Percentiles rank a stretch among this genome's conserved stretches.
phyloP scores from a whole-genome alignment of 1,140 invertebrate species.

The Trigoniulus corallinus region DNA sequence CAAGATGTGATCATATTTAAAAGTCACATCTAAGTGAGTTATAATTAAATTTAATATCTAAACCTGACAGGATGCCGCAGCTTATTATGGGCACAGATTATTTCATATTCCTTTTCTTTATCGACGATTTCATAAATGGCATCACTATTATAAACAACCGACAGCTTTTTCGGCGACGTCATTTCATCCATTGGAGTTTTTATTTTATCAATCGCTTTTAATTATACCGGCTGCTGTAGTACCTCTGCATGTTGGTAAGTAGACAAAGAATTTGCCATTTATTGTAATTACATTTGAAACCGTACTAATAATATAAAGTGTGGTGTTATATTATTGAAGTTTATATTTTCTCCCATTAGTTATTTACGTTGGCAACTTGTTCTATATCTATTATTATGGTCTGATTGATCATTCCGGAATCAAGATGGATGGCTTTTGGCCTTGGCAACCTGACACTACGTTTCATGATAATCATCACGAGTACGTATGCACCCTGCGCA shows the following conservation, averaged over 20 bases:
- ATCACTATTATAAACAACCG: slow-evolving; percentile 20
- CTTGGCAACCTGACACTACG: slow-evolving; percentile 53
- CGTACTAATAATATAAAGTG: not conserved
- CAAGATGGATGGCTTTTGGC: slow-evolving; percentile 51
- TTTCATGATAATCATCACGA: slow-evolving; percentile 63
- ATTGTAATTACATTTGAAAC: too few species aligned
- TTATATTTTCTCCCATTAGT: slow-evolving; percentile 30
- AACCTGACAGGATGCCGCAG: slow-evolving; percentile 13
- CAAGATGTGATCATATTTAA: too few species aligned
- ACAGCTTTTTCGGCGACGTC: slow-evolving; percentile 17
- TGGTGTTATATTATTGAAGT: not conserved
- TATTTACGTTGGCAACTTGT: slow-evolving; percentile 33
- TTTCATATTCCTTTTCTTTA: slow-evolving; percentile 19
- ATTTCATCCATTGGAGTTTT: slow-evolving; percentile 18
- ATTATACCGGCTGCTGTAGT: slow-evolving; percentile 32
- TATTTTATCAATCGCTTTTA: slow-evolving; percentile 26
- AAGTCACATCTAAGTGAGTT: too few species aligned
- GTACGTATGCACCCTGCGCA: slow-evolving; percentile 19
- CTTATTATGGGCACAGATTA: slow-evolving; percentile 17
- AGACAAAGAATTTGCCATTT: too few species aligned
- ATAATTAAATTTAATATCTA: too few species aligned
- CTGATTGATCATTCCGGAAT: slow-evolving; percentile 59
- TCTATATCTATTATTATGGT: slow-evolving; percentile 54
- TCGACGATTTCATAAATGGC: slow-evolving; percentile 18
- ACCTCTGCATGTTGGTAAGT: slow-evolving; percentile 46